Evolutionary conservation across 2,797 vertebrate genomes (phyloP).

Genomic region (Molossus molossus): DNA sequence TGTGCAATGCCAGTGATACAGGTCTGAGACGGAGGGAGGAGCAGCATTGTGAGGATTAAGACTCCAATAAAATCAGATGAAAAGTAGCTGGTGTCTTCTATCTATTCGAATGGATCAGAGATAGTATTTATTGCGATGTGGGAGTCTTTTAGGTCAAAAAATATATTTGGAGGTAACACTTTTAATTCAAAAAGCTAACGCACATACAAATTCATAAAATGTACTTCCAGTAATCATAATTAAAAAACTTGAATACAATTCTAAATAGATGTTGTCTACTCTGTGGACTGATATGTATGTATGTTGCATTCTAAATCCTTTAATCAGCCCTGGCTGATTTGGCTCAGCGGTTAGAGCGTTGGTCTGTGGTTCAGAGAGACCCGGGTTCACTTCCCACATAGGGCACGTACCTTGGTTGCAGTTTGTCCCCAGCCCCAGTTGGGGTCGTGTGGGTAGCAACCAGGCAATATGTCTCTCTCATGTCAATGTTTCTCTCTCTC

Average conservation of each 20-base stretch:
- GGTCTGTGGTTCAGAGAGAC: too few species aligned
- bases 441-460: too few species aligned
- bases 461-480: too few species aligned
- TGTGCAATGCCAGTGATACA: not conserved
- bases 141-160: not conserved
- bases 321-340: too few species aligned
- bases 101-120: not conserved
- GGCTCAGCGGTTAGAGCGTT: too few species aligned
- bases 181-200: conserved; percentile 20
- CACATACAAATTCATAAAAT: not conserved
- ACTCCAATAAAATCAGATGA: conserved; percentile 11
- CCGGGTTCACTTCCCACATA: too few species aligned
- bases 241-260: conserved; percentile 23
- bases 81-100: not conserved
- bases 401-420: too few species aligned
- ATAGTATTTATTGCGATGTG: not conserved
- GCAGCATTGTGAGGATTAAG: not conserved
- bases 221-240: not conserved
- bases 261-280: not conserved
- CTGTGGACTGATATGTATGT: not conserved
- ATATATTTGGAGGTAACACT: not conserved
- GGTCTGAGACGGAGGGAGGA: not conserved
- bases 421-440: too few species aligned
- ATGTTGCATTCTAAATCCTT: not conserved
- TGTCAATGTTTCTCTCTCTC: too few species aligned